Base-by-base conservation (phyloP, 2,888 invertebrate genomes). In the Chaetoderma sp. region DNA sequence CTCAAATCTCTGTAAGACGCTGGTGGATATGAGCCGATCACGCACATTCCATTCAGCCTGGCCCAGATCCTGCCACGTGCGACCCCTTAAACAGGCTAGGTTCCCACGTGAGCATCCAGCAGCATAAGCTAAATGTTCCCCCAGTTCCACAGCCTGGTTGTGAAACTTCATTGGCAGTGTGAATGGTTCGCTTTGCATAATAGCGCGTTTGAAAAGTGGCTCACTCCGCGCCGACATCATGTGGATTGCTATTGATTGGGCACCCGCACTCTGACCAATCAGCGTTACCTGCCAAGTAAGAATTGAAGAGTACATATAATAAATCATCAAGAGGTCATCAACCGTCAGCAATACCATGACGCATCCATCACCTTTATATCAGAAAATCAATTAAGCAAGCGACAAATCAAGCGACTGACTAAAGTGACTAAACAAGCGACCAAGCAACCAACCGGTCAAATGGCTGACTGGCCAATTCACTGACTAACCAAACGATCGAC, bases 1-100 rank as follows among this genome's bases (percentile, higher is more conserved):
- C 56, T 81, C 81, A 56, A 81, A 81, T 32, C 75, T 74, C 39
- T 79, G 78, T n/a, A 80, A 63, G 23, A 80, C 60, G 44, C 78
- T 78, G 4, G 79, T 42, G 21, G 81, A 81, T 4, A 77, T 72
- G 13, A 77, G 64, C 27, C 73, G 70, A 6, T 49, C 49, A 25
- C 75, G 60, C 0, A 74, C 66, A 28, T 62, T 56, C 2, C 63
- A 52, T 61, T 79, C 76, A 1, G 79, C 81, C 23, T 65, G 42
- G 13, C 75, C 74, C n/a, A 81, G 70, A n/a, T 79, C 76, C 10
- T 76, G 71, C 0, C 76, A 64, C 1, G 76, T 65, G 55, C 74
- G 77, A 10, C 66, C 63, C 32, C 75, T 59, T 18, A 79, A 60
- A 58, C 79, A 80, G 13, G 58, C 30, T 39, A 77, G 65, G 30